These are phyloP conservation scores for Myotis brandtii DNA, from an alignment of 2,113 vertebrate genomes.

Conservation along the genomic window DNA sequence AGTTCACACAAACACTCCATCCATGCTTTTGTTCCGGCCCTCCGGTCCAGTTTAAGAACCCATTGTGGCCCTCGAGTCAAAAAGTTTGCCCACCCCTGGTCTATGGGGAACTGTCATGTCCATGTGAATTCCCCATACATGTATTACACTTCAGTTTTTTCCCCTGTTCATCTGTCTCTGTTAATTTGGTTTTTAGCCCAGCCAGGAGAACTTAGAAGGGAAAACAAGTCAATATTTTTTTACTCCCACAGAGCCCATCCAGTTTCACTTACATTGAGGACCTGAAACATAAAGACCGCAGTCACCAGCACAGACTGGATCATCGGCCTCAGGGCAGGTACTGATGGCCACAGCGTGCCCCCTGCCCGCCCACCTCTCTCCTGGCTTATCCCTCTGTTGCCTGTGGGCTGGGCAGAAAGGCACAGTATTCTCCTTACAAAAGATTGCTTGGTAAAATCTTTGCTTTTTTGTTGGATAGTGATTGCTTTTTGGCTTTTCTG, in stretches of 20 bases:
- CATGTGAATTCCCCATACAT: background rate
- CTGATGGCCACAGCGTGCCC: too few relatives aligned
- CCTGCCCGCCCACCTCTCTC: too few relatives aligned
- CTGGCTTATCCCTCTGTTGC: background rate
- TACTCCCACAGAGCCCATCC: background rate
- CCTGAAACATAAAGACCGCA: background rate
- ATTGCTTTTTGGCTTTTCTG: background rate
- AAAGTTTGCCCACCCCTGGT: too few relatives aligned
- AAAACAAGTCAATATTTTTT: background rate
- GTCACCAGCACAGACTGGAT: too few relatives aligned
- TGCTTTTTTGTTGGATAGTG: background rate
- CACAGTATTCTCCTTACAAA: background rate
- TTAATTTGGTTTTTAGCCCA: background rate
- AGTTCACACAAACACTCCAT: too few relatives aligned
- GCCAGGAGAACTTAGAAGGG: background rate
- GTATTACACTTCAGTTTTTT: background rate
- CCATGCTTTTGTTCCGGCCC: too few relatives aligned
- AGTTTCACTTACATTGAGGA: background rate
- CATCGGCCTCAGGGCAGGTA: too few relatives aligned
- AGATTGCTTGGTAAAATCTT: background rate
- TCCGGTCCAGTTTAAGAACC: too few relatives aligned
- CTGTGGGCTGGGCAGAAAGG: background rate
- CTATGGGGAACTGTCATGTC: background rate
- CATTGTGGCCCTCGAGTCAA: too few relatives aligned
- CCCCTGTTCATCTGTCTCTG: background rate